Percentiles rank a stretch among this genome's conserved stretches.
Conservation (phyloP, 2,113 vertebrate species). For the Uropsilus gracilis region DNA sequence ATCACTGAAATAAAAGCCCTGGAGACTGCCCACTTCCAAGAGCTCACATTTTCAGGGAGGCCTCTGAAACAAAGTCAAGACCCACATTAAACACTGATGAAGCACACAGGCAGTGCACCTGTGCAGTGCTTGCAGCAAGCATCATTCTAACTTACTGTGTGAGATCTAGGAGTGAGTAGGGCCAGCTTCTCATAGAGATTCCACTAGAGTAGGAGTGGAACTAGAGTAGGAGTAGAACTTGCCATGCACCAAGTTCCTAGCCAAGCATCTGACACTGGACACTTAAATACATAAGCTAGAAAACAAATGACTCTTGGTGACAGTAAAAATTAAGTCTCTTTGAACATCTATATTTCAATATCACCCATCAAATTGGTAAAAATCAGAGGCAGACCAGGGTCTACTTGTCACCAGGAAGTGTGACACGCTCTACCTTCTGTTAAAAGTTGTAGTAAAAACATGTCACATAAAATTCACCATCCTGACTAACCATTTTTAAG, state of each 20-base stretch:
- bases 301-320: not conserved
- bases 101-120: not conserved
- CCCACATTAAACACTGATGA: not conserved
- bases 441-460: not conserved
- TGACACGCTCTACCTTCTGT: no score
- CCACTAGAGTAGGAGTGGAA: no score
- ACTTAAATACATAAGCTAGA: not conserved
- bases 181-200: not conserved
- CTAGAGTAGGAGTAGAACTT: no score
- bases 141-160: not conserved
- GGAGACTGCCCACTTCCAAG: no score
- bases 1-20: no score
- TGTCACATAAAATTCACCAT: not conserved
- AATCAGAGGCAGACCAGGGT: not conserved
- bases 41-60: not conserved
- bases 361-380: not conserved
- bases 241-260: not conserved
- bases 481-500: not conserved
- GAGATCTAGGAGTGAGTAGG: not conserved
- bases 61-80: not conserved
- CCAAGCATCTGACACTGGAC: not conserved
- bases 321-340: not conserved
- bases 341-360: not conserved
- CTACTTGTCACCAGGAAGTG: not conserved
- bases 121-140: not conserved